Evolutionary conservation across 2,113 vertebrate species (phyloP), one percentile per base, ranked within the genome.

Genomic region (Verasper variegatus): DNA sequence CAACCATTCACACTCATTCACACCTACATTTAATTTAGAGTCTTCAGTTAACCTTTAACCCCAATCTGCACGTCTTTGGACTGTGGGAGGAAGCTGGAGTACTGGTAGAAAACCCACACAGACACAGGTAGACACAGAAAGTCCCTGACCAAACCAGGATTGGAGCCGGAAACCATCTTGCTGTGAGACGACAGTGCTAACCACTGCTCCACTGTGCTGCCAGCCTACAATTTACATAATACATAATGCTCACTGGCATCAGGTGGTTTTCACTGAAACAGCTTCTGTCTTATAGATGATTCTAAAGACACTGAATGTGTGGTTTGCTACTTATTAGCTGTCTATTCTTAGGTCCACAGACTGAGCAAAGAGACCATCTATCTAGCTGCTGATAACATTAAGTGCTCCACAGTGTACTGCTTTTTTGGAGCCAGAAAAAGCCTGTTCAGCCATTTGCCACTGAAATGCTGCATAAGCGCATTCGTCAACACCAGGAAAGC

Each of bases 391-490:
- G 71, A 78, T 88, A 80, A 84, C 70, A 80, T 86, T 76, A 86
- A 81, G 79, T 71, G 69, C 59, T 68, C 17, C 60, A 72, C 52
- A 67, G 73, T 37, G 27, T 24, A 12, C 58, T 72, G 66, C 52
- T n/a, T 40, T 74, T 80, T 54, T 78, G 77, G 2, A 42, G 49
- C 57, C 56, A 64, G 70, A 80, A 83, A 81, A 86, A 81, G 74
- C 78, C n/a, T 76, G 52, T 85, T 86, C 78, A 84, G 78, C 78
- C 76, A 49, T 83, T 86, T 76, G 75, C 66, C 21, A 49, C 40
- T 52, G 35, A 90, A 89, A 85, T 73, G 84, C 87, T 75, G 84
- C 76, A 66, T 86, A 74, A 71, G 74, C 62, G 23, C 55, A 83
- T 91, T 88, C 54, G 54, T 83, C 86, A 83, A 81, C 67, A 76